These are phyloP conservation scores for Paramormyrops kingsleyae DNA, from an alignment of 2,113 vertebrate genomes.

Conservation along the genomic window DNA sequence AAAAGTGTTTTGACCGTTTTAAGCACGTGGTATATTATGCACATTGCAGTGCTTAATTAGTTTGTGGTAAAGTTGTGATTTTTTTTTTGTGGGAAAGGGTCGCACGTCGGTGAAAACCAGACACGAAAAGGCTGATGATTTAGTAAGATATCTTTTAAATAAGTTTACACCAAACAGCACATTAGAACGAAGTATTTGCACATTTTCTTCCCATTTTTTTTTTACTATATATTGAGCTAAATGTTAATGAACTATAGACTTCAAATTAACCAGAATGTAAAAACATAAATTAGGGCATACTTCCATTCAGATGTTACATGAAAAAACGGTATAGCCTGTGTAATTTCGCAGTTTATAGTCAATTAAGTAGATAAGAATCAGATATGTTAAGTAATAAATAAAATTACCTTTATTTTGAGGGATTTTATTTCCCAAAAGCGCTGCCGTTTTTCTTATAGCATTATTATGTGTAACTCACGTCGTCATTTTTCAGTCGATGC, in stretches of 20 bases:
- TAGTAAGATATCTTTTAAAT: not conserved
- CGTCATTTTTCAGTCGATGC: not conserved
- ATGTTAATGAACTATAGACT: not conserved
- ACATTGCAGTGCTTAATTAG: not conserved
- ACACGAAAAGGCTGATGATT: not conserved
- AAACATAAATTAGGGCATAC: not conserved
- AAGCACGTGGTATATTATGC: not conserved
- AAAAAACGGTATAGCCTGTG: not conserved
- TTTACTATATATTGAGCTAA: not conserved
- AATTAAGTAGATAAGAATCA: not conserved
- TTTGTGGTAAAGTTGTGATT: not conserved
- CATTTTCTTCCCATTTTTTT: not conserved
- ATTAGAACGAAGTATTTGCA: not conserved
- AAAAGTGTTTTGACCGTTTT: not conserved
- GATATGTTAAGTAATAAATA: not conserved
- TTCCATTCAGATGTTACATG: not conserved
- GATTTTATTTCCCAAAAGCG: not conserved
- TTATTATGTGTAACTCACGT: not conserved
- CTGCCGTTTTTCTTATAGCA: not conserved
- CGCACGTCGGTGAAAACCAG: not conserved
- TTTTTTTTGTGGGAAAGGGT: not conserved
- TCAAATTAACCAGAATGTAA: not conserved
- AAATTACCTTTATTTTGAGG: not conserved
- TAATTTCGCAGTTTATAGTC: not conserved
- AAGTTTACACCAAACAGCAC: not conserved